Evolutionary conservation across 1,140 invertebrate genomes (phyloP), one percentile per base, ranked within the genome.

Genomic region (Drosophila kepulauana): DNA sequence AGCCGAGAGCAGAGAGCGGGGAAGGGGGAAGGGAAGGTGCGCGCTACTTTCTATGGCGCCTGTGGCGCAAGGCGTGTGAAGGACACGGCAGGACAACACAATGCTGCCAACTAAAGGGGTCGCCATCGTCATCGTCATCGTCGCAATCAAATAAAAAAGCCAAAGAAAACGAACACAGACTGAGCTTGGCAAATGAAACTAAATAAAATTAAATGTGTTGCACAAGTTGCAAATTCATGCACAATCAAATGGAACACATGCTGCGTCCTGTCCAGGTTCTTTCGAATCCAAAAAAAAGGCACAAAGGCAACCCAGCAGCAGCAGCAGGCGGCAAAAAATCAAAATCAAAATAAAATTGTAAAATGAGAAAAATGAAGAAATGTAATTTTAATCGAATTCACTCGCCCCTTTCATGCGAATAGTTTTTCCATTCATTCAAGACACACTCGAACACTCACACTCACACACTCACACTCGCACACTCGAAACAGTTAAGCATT

Each of bases 351-450:
- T 49, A 15, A 67, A 54, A 62, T 43, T 16, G 46, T 8, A 46
- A 52, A 13, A 33, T n/a, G 11, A 35, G 33, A 45, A 54, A 62
- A 62, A 46, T 48, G 41, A 71, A 87, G 80, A 88, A 88, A 89
- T 81, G 85, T 89, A 88, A 89, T 89, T 89, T 89, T 89, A 89
- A 89, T 89, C 85, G 85, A 89, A 89, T 89, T 89, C 85, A 89
- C 56, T 79, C 77, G 67, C 67, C 61, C 65, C 65, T 52, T 78
- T 66, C 52, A 13, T 54, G 25, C 65, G 48, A 73, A 81, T 85
- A 85, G 81, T 82, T 87, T 28, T 82, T 69, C 65, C 73, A 73
- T 78, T 82, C 65, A 82, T 79, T 25, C 63, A 25, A 51, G 48
- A 38, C 16, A 51, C 62, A 35, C 16, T 30, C 45, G 11, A 30